Percentiles rank a stretch among this genome's conserved stretches.
phyloP scores from a whole-genome alignment of 92 coral and sea anemone genomes.

The Micromussa lordhowensis region DNA sequence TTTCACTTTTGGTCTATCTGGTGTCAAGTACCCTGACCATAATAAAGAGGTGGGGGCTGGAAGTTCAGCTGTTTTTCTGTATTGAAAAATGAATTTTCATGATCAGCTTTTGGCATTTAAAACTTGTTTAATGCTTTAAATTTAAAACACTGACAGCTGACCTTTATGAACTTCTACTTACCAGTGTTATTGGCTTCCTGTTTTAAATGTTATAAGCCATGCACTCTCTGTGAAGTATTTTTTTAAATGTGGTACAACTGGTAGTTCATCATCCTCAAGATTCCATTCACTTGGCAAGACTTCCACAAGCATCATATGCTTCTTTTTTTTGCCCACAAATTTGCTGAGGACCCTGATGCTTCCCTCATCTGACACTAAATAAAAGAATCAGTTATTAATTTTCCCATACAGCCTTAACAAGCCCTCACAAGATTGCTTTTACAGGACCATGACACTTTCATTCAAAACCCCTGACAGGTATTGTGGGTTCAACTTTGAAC shows the following conservation, averaged over 20 bases:
- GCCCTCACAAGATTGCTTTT: slow-evolving; percentile 26
- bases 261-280: slow-evolving; percentile 10
- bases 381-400: slow-evolving; percentile 6
- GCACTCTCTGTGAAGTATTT: slow-evolving; percentile 18
- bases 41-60: slow-evolving; percentile 9
- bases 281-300: slow-evolving; percentile 7
- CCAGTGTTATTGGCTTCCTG: not conserved
- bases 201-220: slow-evolving; percentile 21
- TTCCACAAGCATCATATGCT: slow-evolving; percentile 27
- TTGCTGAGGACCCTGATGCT: slow-evolving; percentile 13
- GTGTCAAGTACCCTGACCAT: slow-evolving; percentile 16
- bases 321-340: slow-evolving; percentile 23
- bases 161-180: slow-evolving; percentile 8
- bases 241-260: slow-evolving; percentile 24
- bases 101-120: slow-evolving; percentile 7
- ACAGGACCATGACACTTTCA: not conserved
- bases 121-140: not conserved
- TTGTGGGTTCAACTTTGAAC: slow-evolving; percentile 8
- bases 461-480: not conserved
- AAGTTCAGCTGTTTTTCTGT: slow-evolving; percentile 24
- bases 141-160: slow-evolving; percentile 14
- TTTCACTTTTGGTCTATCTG: slow-evolving; percentile 20
- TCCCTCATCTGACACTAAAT: slow-evolving; percentile 37
- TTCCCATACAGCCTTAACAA: slow-evolving; percentile 19
- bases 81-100: slow-evolving; percentile 4